Base-by-base conservation (phyloP, 2,797 vertebrate species). In the Pelodytes ibericus region DNA sequence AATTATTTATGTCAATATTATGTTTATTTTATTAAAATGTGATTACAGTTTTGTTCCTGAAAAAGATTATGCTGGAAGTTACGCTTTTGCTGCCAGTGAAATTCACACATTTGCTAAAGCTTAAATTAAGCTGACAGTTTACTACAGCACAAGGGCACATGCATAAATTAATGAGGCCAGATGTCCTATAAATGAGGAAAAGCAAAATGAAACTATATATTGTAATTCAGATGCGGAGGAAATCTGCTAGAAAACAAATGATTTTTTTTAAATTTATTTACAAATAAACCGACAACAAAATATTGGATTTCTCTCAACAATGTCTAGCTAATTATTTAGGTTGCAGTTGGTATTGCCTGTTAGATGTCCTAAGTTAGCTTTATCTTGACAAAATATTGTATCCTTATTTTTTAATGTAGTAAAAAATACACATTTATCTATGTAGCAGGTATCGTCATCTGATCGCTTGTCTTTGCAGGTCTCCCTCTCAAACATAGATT, bases 81-180 rank as follows among this genome's bases (percentile, higher is more conserved):
- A 58, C 51, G 30, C 31, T 74, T 74, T 74, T 57, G 25, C 59
- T 76, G 74, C 66, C 74, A 70, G 25, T 70, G 47, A 76, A 56
- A 76, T 63, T 63, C 74, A 63, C 66, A 76, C 74, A 61, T 62
- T 69, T 64, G 65, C 62, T 66, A 8, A 70, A 63, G 47, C 66
- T 70, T 70, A 76, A 76, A 76, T 60, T 70, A 70, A 76, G 58
- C 58, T 70, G 74, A 70, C 74, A 76, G 44, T 76, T 76, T 76
- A 62, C 58, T 62, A 68, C 74, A 70, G 47, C 74, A 64, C 59
- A 70, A 76, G 65, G 74, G 58, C 66, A 70, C 65, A 70, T 76
- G 74, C 74, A 76, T 76, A 76, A 76, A 76, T 70, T 63, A 70
- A 76, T 70, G 61, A 75, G 72, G 72, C 72, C 72, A 74, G 72